Conservation (phyloP, 2,888 invertebrate genomes). For the Drosophila mimica region DNA sequence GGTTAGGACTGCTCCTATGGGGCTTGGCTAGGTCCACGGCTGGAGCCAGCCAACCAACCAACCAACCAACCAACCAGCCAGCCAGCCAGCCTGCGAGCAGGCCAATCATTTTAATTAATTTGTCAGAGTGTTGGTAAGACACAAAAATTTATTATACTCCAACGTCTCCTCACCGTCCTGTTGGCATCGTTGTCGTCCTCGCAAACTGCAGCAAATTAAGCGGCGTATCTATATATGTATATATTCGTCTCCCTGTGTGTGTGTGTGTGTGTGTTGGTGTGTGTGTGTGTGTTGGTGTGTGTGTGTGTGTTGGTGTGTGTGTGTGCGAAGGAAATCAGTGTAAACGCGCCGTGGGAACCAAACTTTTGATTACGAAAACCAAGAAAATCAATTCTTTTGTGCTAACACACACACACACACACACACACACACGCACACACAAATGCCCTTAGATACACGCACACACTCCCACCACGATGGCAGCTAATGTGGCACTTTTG, state of each 20-base stretch:
- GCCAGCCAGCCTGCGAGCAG: constrained; percentile 51
- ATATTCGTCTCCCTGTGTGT: not conserved
- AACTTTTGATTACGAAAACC: constrained; percentile 79
- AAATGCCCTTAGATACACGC: not conserved
- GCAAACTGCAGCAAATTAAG: constrained; percentile 72
- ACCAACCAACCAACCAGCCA: constrained; percentile 61
- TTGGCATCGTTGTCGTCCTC: constrained; percentile 22
- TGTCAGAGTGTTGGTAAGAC: constrained; percentile 82
- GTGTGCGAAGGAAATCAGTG: constrained; percentile 63
- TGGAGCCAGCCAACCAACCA: constrained; percentile 6
- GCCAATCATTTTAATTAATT: constrained; percentile 84
- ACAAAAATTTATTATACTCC: constrained; percentile 79
- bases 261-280: constrained; percentile 1
- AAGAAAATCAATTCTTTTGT: constrained; percentile 68
- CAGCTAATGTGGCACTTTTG: constrained; percentile 46
- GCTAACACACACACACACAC: constrained; percentile 20
- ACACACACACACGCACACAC: not conserved
- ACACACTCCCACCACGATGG: constrained; percentile 23
- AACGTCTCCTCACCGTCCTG: constrained; percentile 46
- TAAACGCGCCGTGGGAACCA: constrained; percentile 70
- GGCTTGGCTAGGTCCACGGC: constrained; percentile 17
- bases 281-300: constrained; percentile 16
- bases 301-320: constrained; percentile 4
- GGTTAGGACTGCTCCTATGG: constrained; percentile 26
- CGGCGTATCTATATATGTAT: constrained; percentile 20